A percentile compares a stretch with the other conserved stretches of the same genome.
Evolutionary conservation across 92 coral and sea anemone genomes (phyloP).

Genomic region (Bergia sp.): DNA sequence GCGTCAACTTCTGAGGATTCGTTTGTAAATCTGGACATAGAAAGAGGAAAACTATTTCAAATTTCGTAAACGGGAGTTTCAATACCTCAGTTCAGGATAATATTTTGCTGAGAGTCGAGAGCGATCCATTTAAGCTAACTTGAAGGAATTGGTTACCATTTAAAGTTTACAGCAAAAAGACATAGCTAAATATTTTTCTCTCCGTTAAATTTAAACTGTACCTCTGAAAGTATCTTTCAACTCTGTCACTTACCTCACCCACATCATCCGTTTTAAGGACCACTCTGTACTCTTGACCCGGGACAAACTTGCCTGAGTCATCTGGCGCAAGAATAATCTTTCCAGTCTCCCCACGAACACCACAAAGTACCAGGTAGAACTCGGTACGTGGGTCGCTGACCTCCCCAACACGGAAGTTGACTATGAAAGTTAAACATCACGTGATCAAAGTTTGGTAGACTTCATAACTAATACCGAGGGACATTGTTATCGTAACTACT

Average conservation of each 20-base stretch:
- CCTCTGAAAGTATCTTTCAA: neutral
- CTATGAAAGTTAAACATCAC: slow-evolving; percentile 36
- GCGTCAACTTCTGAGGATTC: too few species aligned
- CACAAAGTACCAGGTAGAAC: slow-evolving; percentile 73
- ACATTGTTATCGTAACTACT: neutral
- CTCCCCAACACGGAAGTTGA: slow-evolving; percentile 80
- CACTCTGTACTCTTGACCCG: slow-evolving; percentile 73
- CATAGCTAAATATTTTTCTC: too few species aligned
- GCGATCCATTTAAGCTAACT: too few species aligned
- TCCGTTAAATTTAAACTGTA: neutral
- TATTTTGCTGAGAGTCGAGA: too few species aligned
- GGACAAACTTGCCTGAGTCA: slow-evolving; percentile 72
- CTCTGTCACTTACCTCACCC: slow-evolving; percentile 68
- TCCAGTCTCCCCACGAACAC: slow-evolving; percentile 78
- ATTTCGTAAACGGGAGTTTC: too few species aligned
- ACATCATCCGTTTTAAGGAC: slow-evolving; percentile 69
- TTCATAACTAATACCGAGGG: neutral
- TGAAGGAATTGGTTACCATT: too few species aligned
- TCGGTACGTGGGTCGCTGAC: slow-evolving; percentile 75
- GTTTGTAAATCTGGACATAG: too few species aligned
- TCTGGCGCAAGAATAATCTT: slow-evolving; percentile 73
- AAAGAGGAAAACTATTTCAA: too few species aligned
- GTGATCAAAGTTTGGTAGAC: neutral
- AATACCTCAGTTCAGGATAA: too few species aligned
- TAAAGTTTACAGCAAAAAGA: too few species aligned